Evolutionary conservation across 1,140 invertebrate genomes (phyloP), one percentile per base, ranked within the genome.

Genomic region (Ooceraea biroi): DNA sequence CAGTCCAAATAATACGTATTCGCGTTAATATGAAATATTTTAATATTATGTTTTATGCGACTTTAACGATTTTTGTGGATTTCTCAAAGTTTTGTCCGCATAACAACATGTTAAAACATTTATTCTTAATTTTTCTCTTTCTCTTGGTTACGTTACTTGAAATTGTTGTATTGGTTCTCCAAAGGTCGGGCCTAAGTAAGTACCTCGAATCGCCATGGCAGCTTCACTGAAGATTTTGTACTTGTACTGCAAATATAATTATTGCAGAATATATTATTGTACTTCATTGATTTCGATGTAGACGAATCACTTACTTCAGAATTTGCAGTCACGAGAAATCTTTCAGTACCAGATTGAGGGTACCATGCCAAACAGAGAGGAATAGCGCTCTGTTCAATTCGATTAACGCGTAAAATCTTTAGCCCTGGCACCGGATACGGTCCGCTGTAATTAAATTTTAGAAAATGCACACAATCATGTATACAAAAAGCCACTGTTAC

Each of bases 131-230:
- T 36, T 36, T 36, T 36, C 36, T 2, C 36, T 36, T 36, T 36
- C 36, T 36, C 4, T n/a, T 17, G 19, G 12, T 30, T 57, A 66
- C 58, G 0, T 87, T 88, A 96, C 95, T 92, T 95, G 93, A 73
- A 96, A 93, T 77, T 92, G 93, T 52, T 93, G 91, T 1, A 97
- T 93, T 0, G 96, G 96, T 22, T 94, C 92, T 41, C 95, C 95
- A 94, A 95, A 96, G 11, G 95, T 95, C 52, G 97, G 97, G 3
- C 96, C 96, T 46, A 97, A 93, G 55, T 96, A 92, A 17, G 96
- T 96, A 58, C 95, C 94, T 63, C 96, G 91, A 44, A 96, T 96
- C 94, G 95, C 95, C 85, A 95, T 96, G 1, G 96, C 96, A 0
- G 91, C 91, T 36, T 95, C 94, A 91, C 96, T 96, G 58, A 96